A percentile compares a stretch with the other conserved stretches of the same genome.
phyloP scores from a whole-genome alignment of 2,113 vertebrate species.

The Eretmochelys imbricata region DNA sequence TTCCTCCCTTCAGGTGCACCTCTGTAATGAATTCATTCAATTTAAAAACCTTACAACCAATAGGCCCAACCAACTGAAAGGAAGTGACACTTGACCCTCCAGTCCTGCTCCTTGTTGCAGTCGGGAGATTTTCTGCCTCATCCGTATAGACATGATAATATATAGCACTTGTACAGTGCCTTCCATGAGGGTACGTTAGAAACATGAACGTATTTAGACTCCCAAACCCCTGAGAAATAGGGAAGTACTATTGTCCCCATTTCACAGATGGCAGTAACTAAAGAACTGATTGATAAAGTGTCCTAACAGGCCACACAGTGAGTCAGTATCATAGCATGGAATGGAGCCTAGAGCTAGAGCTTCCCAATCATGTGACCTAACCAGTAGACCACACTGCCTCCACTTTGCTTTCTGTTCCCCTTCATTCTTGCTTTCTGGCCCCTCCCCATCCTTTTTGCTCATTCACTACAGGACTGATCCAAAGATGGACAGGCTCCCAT shows the following conservation, averaged over 20 bases:
- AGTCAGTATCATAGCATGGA: neutral
- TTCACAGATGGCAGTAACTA: neutral
- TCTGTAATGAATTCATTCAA: neutral
- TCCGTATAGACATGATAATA: neutral
- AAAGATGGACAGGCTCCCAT: neutral
- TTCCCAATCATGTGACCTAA: neutral
- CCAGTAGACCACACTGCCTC: no score
- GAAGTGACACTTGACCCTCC: neutral
- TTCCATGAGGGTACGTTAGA: neutral
- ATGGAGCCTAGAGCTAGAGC: neutral
- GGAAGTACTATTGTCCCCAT: neutral
- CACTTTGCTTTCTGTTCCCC: no score
- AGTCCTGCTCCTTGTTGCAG: neutral
- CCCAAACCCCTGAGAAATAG: neutral
- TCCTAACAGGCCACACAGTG: neutral
- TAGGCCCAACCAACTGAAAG: neutral
- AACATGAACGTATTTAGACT: neutral
- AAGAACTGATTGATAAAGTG: neutral
- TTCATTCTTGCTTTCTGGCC: neutral
- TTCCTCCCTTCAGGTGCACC: neutral
- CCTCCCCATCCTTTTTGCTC: neutral
- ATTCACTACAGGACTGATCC: neutral
- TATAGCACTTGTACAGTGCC: neutral
- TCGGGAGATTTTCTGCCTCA: neutral
- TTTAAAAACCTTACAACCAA: neutral